These are phyloP conservation scores for Gobionotothen gibberifrons DNA, from an alignment of 2,797 vertebrate species.

Conservation along the genomic window DNA sequence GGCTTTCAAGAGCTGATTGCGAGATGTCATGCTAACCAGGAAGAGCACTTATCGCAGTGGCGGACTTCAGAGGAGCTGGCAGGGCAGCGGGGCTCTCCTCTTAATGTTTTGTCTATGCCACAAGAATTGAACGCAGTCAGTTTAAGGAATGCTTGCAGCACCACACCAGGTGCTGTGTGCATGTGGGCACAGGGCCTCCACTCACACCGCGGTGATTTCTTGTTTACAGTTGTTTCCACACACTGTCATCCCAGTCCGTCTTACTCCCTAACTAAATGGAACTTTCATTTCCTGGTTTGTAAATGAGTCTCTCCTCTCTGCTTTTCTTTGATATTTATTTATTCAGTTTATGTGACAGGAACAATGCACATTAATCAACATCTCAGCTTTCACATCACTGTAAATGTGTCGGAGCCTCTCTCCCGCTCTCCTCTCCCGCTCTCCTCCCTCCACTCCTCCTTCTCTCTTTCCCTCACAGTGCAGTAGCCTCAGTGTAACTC, in stretches of 20 bases:
- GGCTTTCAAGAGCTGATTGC: slow-evolving; percentile 62
- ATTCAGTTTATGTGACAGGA: slow-evolving; percentile 78
- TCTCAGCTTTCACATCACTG: slow-evolving; percentile 77
- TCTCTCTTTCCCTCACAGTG: slow-evolving; percentile 57
- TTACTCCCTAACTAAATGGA: slow-evolving; percentile 68
- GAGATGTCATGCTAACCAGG: slow-evolving; percentile 49
- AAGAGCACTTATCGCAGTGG: slow-evolving; percentile 60
- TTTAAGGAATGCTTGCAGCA: slow-evolving; percentile 47
- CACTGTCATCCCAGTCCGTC: slow-evolving; percentile 62
- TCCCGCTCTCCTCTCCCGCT: slow-evolving; percentile 1
- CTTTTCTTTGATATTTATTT: slow-evolving; percentile 79
- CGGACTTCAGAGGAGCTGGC: slow-evolving; percentile 56
- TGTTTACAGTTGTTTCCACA: slow-evolving; percentile 63
- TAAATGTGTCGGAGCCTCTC: slow-evolving; percentile 68
- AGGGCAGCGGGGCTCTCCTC: slow-evolving; percentile 28
- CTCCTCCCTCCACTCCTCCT: slow-evolving; percentile 10
- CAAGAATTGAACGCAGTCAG: slow-evolving; percentile 37
- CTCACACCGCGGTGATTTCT: slow-evolving; percentile 52
- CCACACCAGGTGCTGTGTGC: slow-evolving; percentile 50
- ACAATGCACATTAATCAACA: slow-evolving; percentile 80
- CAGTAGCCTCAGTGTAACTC: slow-evolving; percentile 66
- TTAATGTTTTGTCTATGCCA: slow-evolving; percentile 66
- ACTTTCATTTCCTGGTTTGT: slow-evolving; percentile 78
- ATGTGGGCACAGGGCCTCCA: slow-evolving; percentile 38
- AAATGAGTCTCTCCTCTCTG: slow-evolving; percentile 62